Percentiles rank a stretch among this genome's conserved stretches.
Evolutionary conservation across 2,888 invertebrate species (phyloP).

Genomic region (Thereva nobilitata): DNA sequence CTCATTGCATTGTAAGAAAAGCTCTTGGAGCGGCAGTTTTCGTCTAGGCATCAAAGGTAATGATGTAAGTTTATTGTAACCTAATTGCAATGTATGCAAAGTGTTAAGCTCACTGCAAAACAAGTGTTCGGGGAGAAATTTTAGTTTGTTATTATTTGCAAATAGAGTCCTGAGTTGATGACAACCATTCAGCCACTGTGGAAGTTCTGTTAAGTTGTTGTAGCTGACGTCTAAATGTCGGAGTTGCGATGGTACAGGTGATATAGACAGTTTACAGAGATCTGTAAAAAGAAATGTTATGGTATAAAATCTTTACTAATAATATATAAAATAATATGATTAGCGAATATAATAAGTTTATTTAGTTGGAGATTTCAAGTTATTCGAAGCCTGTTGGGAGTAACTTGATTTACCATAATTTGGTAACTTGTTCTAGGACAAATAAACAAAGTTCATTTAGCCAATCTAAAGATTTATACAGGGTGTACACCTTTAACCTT

Average conservation of each 20-base stretch:
- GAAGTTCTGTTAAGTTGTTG: constrained; percentile 72
- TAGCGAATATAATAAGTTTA: background rate
- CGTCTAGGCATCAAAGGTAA: constrained; percentile 72
- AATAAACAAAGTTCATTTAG: too few relatives aligned
- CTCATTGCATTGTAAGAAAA: constrained; percentile 78
- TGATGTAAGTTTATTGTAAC: constrained; percentile 75
- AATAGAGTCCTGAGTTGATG: constrained; percentile 72
- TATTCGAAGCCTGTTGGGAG: too few relatives aligned
- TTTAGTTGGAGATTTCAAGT: too few relatives aligned
- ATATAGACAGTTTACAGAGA: constrained; percentile 70
- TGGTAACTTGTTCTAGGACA: too few relatives aligned
- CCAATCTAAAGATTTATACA: too few relatives aligned
- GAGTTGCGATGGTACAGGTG: constrained; percentile 71
- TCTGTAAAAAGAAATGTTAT: constrained; percentile 61
- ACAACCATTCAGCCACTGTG: constrained; percentile 78
- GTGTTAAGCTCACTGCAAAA: constrained; percentile 75
- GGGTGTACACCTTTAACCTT: too few relatives aligned
- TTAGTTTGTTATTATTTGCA: constrained; percentile 74
- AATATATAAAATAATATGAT: background rate
- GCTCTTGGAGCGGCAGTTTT: constrained; percentile 68
- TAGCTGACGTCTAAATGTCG: constrained; percentile 79
- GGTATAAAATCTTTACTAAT: background rate
- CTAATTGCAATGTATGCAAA: constrained; percentile 73
- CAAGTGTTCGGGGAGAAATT: constrained; percentile 72
- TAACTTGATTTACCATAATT: too few relatives aligned